phyloP scores from a whole-genome alignment of 2,888 invertebrate species.

The Ichneumoninae sp. region DNA sequence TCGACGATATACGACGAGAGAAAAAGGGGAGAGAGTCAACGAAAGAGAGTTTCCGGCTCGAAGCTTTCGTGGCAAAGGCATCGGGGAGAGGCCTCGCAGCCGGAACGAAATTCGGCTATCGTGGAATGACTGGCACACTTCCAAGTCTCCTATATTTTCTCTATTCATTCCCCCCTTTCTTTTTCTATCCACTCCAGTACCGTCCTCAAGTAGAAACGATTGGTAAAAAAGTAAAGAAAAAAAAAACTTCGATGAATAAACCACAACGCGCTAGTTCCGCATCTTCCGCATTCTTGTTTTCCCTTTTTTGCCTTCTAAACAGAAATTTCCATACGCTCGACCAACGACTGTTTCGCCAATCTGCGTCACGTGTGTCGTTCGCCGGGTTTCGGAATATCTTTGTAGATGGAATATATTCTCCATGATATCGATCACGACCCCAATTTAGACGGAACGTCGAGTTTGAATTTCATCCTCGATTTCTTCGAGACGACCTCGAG shows the following conservation, averaged over 20 bases:
- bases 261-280: not conserved
- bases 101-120: constrained; percentile 57
- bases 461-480: constrained; percentile 49
- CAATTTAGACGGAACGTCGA: constrained; percentile 43
- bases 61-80: constrained; percentile 21
- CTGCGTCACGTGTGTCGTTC: constrained; percentile 7
- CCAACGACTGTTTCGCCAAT: constrained; percentile 18
- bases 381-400: constrained; percentile 34
- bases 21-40: constrained; percentile 15
- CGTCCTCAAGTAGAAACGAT: constrained; percentile 34
- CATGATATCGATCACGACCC: constrained; percentile 54
- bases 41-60: constrained; percentile 46
- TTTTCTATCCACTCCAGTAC: constrained; percentile 13
- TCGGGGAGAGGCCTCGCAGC: constrained; percentile 42
- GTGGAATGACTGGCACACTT: constrained; percentile 58
- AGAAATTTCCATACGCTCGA: constrained; percentile 22
- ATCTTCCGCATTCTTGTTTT: not conserved
- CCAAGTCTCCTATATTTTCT: constrained; percentile 51
- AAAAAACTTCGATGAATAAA: constrained; percentile 46
- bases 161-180: constrained; percentile 11
- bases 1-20: constrained; percentile 25
- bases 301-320: not conserved
- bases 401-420: constrained; percentile 38
- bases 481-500: constrained; percentile 18
- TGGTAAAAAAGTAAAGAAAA: constrained; percentile 13